A percentile compares a stretch with the other conserved stretches of the same genome.
These are phyloP conservation scores for Himalopsyche kuldschensis DNA, from an alignment of 2,888 invertebrate species.

Conservation along the genomic window DNA sequence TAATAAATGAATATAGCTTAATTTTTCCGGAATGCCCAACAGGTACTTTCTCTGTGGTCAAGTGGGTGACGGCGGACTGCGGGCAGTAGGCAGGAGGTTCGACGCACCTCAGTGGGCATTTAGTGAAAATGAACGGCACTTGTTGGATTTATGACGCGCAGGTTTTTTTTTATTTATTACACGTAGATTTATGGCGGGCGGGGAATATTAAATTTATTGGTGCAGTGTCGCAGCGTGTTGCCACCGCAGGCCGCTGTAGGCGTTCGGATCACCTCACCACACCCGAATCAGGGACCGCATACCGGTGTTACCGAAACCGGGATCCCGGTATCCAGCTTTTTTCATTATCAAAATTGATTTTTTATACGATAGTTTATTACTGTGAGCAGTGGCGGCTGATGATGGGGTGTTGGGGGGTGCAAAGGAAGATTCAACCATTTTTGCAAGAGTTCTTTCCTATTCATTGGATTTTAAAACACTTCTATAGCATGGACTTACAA, in stretches of 20 bases:
- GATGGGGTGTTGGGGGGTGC: no score
- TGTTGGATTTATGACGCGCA: slow-evolving; percentile 26
- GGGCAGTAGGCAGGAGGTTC: neutral
- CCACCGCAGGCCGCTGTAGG: slow-evolving; percentile 6
- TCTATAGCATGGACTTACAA: no score
- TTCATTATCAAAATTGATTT: no score
- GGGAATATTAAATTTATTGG: slow-evolving; percentile 19
- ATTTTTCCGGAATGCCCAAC: neutral
- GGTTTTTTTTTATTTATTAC: slow-evolving; percentile 32
- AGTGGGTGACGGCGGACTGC: neutral
- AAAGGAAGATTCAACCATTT: no score
- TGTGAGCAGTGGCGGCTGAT: no score
- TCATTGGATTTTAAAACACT: no score
- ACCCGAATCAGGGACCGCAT: neutral
- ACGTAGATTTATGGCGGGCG: slow-evolving; percentile 28
- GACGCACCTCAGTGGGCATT: slow-evolving; percentile 19
- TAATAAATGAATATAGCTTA: neutral
- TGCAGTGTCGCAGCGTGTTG: slow-evolving; percentile 25
- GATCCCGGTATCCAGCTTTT: no score
- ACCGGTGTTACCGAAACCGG: no score
- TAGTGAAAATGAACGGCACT: slow-evolving; percentile 34
- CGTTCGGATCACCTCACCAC: neutral
- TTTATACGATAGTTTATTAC: no score
- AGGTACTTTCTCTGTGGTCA: neutral
- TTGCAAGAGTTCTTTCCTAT: no score